Percentiles rank a stretch among this genome's conserved stretches.
These are phyloP conservation scores for Pagrus major DNA, from an alignment of 2,113 vertebrate species.

Conservation along the genomic window DNA sequence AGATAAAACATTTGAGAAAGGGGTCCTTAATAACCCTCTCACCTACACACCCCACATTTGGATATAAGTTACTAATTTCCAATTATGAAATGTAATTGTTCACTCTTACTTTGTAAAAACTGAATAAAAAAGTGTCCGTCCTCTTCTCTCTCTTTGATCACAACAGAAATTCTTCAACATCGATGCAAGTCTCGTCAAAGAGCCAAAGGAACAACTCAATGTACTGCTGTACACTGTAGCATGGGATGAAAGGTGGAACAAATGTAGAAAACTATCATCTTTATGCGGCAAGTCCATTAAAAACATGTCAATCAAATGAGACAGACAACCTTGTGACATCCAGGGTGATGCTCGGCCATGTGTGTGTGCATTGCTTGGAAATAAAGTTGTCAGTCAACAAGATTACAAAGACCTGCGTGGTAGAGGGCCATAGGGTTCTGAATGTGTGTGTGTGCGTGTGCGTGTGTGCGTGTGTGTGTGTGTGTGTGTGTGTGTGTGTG, in stretches of 20 bases:
- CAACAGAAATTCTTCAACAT: neutral
- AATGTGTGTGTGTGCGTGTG: constrained; percentile 14
- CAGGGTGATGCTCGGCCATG: neutral
- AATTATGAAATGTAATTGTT: neutral
- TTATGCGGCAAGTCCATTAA: constrained; percentile 53
- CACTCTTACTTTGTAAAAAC: neutral
- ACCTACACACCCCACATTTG: neutral
- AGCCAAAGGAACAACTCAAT: neutral
- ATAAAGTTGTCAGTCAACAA: constrained; percentile 74
- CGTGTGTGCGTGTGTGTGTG: no score
- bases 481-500: constrained; percentile 3
- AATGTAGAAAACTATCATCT: constrained; percentile 8
- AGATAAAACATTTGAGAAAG: constrained; percentile 3
- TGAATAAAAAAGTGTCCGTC: neutral
- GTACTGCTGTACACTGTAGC: neutral
- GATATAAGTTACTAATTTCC: neutral
- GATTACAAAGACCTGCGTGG: constrained; percentile 50
- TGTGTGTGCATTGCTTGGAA: constrained; percentile 33
- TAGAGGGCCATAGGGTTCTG: constrained; percentile 2
- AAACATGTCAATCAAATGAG: constrained; percentile 46
- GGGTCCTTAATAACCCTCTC: neutral
- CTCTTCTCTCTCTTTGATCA: neutral
- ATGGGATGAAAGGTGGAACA: neutral
- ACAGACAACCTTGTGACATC: constrained; percentile 43
- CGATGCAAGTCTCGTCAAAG: neutral